phyloP scores from a whole-genome alignment of 2,888 invertebrate species.

The Zeuzera pyrina region DNA sequence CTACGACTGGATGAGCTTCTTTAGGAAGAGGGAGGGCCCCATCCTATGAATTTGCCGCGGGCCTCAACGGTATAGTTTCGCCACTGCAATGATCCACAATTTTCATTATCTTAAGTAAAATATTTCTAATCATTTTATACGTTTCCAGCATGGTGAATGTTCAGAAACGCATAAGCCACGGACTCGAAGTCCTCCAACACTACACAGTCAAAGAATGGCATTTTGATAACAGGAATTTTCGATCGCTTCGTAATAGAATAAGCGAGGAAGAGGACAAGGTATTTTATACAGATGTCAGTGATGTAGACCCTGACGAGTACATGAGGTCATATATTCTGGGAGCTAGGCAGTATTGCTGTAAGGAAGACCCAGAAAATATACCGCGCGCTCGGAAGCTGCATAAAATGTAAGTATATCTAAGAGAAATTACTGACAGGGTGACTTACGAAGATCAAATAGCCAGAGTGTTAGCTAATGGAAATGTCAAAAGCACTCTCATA shows the following conservation, averaged over 20 bases:
- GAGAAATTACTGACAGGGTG: no score
- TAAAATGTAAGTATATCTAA: conserved; percentile 71
- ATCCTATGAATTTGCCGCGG: no score
- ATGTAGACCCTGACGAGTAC: conserved; percentile 49
- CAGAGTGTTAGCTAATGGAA: no score
- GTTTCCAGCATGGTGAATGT: conserved; percentile 75
- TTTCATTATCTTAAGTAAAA: no score
- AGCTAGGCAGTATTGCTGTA: conserved; percentile 83
- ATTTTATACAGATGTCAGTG: conserved; percentile 73
- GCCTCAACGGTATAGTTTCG: no score
- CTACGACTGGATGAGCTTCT: no score
- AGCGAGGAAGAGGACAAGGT: conserved; percentile 71
- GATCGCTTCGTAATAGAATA: conserved; percentile 63
- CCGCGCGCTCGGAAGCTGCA: conserved; percentile 79
- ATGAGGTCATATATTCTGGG: conserved; percentile 79
- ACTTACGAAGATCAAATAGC: no score
- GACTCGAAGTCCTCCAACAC: conserved; percentile 81
- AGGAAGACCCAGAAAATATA: conserved; percentile 84
- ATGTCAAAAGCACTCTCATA: no score
- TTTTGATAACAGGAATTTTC: conserved; percentile 77
- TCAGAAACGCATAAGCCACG: conserved; percentile 76
- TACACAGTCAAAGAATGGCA: conserved; percentile 89
- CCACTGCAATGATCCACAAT: no score
- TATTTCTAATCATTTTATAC: no score
- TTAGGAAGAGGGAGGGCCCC: no score